Base-by-base conservation (phyloP, 2,113 vertebrate genomes). In the Nycticryphes semicollaris region DNA sequence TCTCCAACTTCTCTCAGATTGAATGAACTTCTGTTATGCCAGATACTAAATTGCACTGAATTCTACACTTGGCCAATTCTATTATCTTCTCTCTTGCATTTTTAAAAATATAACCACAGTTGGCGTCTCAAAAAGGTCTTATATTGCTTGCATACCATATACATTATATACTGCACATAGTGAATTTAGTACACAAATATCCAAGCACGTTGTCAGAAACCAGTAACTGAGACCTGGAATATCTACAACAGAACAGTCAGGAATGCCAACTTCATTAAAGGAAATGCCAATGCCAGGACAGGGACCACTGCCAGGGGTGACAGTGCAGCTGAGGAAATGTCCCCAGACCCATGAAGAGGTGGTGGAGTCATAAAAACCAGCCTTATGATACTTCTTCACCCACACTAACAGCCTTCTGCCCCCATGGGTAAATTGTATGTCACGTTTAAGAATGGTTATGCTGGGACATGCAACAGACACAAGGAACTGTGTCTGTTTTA, bases 1-100 rank as follows among this genome's bases (percentile, higher is more conserved):
- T 69, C 63, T 94, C 75, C 78, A 93, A 28, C 33, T 88, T 87
- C 59, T 85, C 54, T 85, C 54, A 91, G 75, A 93, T 33, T 86
- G 87, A 88, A 79, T 70, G 67, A 84, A 93, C 7, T 95, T 79
- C 66, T 84, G 28, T 66, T 74, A 83, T 59, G 39, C 31, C 2
- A 2, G 75, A 88, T 96, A 93, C 90, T 90, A 95, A 93, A 90
- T 57, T 90, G 70, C 50, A 66, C 66, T 79, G 54, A 87, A 87
- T 79, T 37, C 67, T 70, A 75, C n/a, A 77, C 62, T 70, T 85
- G 41, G 78, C 63, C 78, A 90, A 17, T 43, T 89, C 67, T 87
- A 21, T 85, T 75, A 51, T 74, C 47, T 12, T 57, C 60, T 64
- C 5, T 39, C 30, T 37, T 62, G 9, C 16, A 39, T 72, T 90